phyloP scores from a whole-genome alignment of 2,113 vertebrate species.

The Cacatua alba region DNA sequence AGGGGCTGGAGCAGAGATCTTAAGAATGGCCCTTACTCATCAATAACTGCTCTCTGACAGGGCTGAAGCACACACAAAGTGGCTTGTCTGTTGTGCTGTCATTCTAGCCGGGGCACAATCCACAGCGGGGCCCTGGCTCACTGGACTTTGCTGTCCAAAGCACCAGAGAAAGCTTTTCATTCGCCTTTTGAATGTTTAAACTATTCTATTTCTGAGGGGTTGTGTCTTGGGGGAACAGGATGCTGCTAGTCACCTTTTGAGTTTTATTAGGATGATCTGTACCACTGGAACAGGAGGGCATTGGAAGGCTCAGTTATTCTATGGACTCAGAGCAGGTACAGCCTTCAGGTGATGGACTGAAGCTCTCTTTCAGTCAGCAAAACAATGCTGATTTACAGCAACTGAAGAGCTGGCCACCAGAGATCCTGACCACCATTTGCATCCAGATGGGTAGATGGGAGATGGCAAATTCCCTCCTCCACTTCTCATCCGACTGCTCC shows the following conservation, averaged over 20 bases:
- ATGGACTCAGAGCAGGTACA: background rate
- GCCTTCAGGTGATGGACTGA: background rate
- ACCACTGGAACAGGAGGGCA: background rate
- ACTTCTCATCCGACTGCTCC: background rate
- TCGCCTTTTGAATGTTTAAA: background rate
- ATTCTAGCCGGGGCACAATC: slow-evolving; percentile 53
- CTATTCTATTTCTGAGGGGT: background rate
- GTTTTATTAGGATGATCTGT: background rate
- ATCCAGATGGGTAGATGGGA: background rate
- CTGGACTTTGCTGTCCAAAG: background rate
- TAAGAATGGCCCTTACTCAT: slow-evolving; percentile 66
- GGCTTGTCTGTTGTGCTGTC: slow-evolving; percentile 62
- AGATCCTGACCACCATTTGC: background rate
- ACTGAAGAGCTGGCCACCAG: background rate
- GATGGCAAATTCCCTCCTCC: background rate
- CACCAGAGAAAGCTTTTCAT: background rate
- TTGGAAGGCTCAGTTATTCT: background rate
- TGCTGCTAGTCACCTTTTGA: background rate
- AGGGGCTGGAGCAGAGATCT: slow-evolving; percentile 38
- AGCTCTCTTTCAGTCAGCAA: background rate
- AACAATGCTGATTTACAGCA: background rate
- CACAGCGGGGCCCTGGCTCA: background rate
- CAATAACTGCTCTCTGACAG: slow-evolving; percentile 74
- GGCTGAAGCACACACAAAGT: slow-evolving; percentile 59
- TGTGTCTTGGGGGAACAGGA: background rate